These are phyloP conservation scores for Diarsia dahlii DNA, from an alignment of 2,888 invertebrate species.

Conservation along the genomic window DNA sequence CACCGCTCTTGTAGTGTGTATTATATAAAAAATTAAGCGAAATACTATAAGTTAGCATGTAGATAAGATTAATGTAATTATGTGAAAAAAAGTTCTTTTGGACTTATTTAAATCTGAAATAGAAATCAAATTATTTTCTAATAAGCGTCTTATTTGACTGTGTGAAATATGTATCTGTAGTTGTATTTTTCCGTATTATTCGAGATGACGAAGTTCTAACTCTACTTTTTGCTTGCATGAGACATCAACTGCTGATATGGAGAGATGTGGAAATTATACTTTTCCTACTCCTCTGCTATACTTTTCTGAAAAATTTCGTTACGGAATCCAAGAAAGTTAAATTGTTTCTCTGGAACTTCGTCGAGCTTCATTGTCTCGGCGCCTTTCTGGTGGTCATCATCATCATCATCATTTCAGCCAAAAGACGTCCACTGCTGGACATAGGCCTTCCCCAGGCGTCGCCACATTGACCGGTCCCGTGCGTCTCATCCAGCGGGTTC, in stretches of 20 bases:
- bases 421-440: no score
- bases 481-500: no score
- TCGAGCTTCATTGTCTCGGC: no score
- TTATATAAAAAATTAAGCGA: constrained; percentile 65
- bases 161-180: constrained; percentile 16
- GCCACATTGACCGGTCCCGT: no score
- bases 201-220: no score
- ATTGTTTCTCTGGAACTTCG: no score
- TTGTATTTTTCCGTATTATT: constrained; percentile 1
- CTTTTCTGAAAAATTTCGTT: no score
- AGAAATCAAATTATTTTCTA: constrained; percentile 72
- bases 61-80: constrained; percentile 65
- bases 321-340: no score
- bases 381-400: no score
- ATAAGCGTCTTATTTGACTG: constrained; percentile 48
- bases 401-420: no score
- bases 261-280: neutral
- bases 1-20: constrained; percentile 71
- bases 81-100: constrained; percentile 53
- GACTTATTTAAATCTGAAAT: constrained; percentile 62
- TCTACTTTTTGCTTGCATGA: neutral
- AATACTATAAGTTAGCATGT: constrained; percentile 65
- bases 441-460: no score
- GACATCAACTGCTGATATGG: neutral
- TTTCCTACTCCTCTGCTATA: no score